A percentile compares a stretch with the other conserved stretches of the same genome.
These are phyloP conservation scores for Drosophila helvetica DNA, from an alignment of 2,888 invertebrate genomes.

Conservation along the genomic window DNA sequence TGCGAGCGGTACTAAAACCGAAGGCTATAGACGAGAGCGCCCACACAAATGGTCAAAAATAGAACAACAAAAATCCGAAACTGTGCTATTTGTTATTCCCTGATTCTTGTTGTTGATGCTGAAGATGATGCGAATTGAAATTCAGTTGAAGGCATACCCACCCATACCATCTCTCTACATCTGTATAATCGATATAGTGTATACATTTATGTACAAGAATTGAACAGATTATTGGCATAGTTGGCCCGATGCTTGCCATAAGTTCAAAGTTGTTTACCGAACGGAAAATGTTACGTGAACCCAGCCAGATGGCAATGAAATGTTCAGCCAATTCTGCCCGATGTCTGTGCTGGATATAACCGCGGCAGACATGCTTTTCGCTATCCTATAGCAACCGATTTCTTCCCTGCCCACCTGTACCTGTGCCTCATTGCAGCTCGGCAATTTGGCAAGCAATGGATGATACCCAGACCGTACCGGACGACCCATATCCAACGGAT, in stretches of 20 bases:
- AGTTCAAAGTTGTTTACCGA: constrained; percentile 48
- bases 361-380: neutral
- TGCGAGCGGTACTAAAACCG: constrained; percentile 45
- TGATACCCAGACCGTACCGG: constrained; percentile 11
- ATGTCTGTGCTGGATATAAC: neutral
- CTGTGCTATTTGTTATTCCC: constrained; percentile 76
- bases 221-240: constrained; percentile 52
- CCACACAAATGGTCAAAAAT: constrained; percentile 69
- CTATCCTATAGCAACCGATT: neutral
- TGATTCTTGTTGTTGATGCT: constrained; percentile 60
- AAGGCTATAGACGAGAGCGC: constrained; percentile 60
- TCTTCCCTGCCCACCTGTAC: constrained; percentile 28
- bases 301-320: constrained; percentile 7
- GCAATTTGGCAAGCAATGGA: constrained; percentile 19
- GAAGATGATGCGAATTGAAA: constrained; percentile 75
- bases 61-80: constrained; percentile 63
- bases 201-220: neutral
- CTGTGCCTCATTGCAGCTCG: constrained; percentile 15
- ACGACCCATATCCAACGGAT: constrained; percentile 25
- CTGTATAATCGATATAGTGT: constrained; percentile 24
- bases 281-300: constrained; percentile 14
- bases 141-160: constrained; percentile 63
- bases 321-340: no score
- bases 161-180: constrained; percentile 10
- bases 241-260: constrained; percentile 46